Conservation (phyloP, 2,888 invertebrate species). For the Limnephilus rhombicus region DNA sequence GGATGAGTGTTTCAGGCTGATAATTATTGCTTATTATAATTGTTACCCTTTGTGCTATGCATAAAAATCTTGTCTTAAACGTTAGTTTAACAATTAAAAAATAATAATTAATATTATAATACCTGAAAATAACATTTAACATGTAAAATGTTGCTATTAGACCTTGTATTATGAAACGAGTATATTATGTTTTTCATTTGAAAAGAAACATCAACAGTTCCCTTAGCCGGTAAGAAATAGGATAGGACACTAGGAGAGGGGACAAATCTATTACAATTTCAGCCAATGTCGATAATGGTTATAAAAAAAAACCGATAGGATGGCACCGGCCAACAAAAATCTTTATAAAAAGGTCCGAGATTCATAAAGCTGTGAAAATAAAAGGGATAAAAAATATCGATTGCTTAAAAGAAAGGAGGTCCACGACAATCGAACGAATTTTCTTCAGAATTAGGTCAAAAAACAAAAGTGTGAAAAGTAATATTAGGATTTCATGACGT, state of each 20-base stretch:
- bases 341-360: background rate
- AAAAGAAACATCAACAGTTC: background rate
- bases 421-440: background rate
- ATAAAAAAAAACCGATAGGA: constrained; percentile 26
- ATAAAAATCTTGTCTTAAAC: too few species aligned
- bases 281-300: background rate
- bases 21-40: too few species aligned
- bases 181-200: too few species aligned
- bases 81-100: too few species aligned
- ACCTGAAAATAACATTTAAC: background rate
- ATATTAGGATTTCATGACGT: background rate
- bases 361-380: background rate
- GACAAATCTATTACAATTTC: constrained; percentile 18
- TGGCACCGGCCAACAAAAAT: background rate
- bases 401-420: background rate
- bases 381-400: constrained; percentile 24
- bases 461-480: background rate
- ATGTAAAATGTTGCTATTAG: background rate
- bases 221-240: background rate
- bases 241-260: background rate
- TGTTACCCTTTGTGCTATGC: too few species aligned
- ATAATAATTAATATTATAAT: too few species aligned
- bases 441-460: background rate
- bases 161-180: too few species aligned
- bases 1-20: too few species aligned